Conservation (phyloP, 2,797 vertebrate species). For the Stomatorhinus walkeri region DNA sequence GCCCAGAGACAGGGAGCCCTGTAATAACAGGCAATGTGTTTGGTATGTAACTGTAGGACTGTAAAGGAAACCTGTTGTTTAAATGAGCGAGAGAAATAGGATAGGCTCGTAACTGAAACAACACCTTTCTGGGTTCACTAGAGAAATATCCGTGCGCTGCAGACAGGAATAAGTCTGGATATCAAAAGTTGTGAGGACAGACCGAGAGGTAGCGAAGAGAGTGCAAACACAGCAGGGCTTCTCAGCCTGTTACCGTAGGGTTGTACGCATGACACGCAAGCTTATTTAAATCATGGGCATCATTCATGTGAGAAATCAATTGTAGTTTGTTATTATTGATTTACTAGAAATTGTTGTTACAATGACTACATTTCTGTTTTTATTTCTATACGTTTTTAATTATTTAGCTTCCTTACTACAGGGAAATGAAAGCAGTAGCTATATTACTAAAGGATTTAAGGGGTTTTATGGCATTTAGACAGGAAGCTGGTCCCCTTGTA, state of each 20-base stretch:
- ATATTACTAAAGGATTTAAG: background rate
- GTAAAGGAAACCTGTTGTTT: background rate
- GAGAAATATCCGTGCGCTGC: background rate
- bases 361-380: background rate
- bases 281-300: background rate
- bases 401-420: background rate
- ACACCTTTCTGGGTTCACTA: background rate
- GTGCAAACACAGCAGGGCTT: background rate
- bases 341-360: background rate
- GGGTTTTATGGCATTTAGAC: slow-evolving; percentile 19
- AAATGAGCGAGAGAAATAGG: background rate
- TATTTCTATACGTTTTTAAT: background rate
- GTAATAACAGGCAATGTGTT: slow-evolving; percentile 1
- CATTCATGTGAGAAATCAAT: background rate
- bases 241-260: background rate
- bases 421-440: background rate
- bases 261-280: background rate
- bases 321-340: background rate
- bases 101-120: background rate
- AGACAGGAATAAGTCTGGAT: background rate
- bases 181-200: background rate
- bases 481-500: background rate
- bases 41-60: background rate
- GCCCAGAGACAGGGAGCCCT: background rate
- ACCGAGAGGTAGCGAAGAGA: background rate